A percentile compares a stretch with the other conserved stretches of the same genome.
Evolutionary conservation across 2,888 invertebrate genomes (phyloP).

Genomic region (Agrotis exclamationis): DNA sequence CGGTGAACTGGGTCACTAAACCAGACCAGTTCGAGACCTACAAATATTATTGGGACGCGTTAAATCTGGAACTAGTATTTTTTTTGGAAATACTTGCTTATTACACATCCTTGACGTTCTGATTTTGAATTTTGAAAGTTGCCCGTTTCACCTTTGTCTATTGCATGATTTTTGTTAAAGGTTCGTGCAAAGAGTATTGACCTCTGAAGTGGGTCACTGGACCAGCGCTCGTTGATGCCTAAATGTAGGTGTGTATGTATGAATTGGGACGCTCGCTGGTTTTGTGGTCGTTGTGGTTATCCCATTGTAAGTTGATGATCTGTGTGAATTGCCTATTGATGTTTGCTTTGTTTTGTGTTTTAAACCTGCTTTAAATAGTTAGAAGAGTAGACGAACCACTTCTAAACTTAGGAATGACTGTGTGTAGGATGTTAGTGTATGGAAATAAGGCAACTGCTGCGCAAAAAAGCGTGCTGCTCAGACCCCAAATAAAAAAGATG

Average conservation of each 20-base stretch:
- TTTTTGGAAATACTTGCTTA: not conserved
- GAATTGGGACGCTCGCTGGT: slow-evolving; percentile 15
- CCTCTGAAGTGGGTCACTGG: slow-evolving; percentile 49
- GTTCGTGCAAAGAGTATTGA: slow-evolving; percentile 21
- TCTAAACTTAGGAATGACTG: too few species aligned
- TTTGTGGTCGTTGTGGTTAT: slow-evolving; percentile 31
- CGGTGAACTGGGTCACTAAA: slow-evolving; percentile 83
- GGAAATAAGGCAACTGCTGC: not conserved
- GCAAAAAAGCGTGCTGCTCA: not conserved
- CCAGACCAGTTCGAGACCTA: slow-evolving; percentile 70
- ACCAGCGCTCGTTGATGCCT: slow-evolving; percentile 20
- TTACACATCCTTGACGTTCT: not conserved
- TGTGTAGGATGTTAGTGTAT: not conserved
- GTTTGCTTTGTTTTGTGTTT: not conserved
- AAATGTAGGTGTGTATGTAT: slow-evolving; percentile 11
- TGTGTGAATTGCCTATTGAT: slow-evolving; percentile 1
- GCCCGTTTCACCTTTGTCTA: not conserved
- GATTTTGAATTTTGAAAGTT: slow-evolving; percentile 2
- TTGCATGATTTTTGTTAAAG: slow-evolving; percentile 10
- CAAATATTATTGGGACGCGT: slow-evolving; percentile 71
- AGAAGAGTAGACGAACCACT: not conserved
- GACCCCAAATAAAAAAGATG: not conserved
- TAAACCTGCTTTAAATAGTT: not conserved
- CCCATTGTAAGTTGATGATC: slow-evolving; percentile 11
- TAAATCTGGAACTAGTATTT: slow-evolving; percentile 50